Evolutionary conservation across 1,140 invertebrate species (phyloP), one percentile per base, ranked within the genome.

Genomic region (Ephestia elutella): DNA sequence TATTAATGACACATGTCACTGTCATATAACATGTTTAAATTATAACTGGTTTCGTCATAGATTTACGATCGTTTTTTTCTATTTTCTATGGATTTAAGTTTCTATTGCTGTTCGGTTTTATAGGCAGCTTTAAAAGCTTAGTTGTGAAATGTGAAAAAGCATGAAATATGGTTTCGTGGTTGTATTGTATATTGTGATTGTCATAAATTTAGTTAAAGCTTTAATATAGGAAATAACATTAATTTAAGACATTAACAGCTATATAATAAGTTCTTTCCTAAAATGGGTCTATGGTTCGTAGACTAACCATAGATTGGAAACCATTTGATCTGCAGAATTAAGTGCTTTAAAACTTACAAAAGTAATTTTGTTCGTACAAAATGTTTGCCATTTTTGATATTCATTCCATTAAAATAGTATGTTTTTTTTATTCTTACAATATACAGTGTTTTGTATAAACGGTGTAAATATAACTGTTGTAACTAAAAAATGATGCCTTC

Each of bases 401-500:
- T 38, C 25, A 50, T 48, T 57, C 55, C 56, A 56, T 53, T 44
- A 25, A 7, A 20, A 50, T n/a, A n/a, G 19, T 18, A 53, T n/a
- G 19, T 13, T 21, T 15, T 15, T 44, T 44, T 11, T 5, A n/a
- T n/a, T 15, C 19, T 5, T 25, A 25, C 20, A 25, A 25, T 62
- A 30, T 17, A 61, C 21, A 60, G 20, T 53, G 49, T 56, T 38
- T 50, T 61, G 25, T 50, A 44, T 15, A 38, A 44, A 44, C 32
- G 5, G 35, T 60, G 55, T 63, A 59, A 63, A 59, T 63, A 62
- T 44, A 44, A 44, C 38, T 44, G 18, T 56, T 60, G 21, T 54
- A 50, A 58, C 25, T 55, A 64, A 60, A 58, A 56, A 57, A 53
- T 65, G 65, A 66, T 68, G 66, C 69, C 69, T 71, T 71, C 69